A percentile compares a stretch with the other conserved stretches of the same genome.
Evolutionary conservation across 1,140 invertebrate genomes (phyloP).

Genomic region (Acromyrmex heyeri): DNA sequence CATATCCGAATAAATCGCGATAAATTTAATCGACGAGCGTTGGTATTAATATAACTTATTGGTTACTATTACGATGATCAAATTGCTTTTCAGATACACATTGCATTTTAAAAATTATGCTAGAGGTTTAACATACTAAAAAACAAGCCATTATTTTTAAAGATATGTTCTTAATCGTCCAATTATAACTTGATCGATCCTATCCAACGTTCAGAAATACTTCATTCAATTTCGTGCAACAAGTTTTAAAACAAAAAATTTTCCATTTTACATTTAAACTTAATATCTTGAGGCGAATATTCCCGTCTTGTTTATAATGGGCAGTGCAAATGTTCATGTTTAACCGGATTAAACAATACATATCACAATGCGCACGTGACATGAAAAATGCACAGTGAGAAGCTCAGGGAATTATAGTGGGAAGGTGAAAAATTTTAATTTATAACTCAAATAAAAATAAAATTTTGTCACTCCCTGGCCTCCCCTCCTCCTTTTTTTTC

Average conservation of each 20-base stretch:
- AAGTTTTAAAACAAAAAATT: conserved; percentile 1
- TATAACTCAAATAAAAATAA: conserved; percentile 51
- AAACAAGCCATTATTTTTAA: neutral
- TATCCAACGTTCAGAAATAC: neutral
- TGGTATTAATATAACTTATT: neutral
- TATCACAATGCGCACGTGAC: neutral
- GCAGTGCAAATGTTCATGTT: conserved; percentile 40
- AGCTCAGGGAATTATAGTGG: conserved; percentile 22
- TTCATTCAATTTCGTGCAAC: neutral
- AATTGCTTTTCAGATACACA: conserved; percentile 24
- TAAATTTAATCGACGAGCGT: conserved; percentile 44
- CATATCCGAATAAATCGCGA: conserved; percentile 49
- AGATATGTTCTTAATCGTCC: neutral
- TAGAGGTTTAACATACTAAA: neutral
- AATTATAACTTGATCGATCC: neutral
- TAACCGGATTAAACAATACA: conserved; percentile 54
- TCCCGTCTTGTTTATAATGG: conserved; percentile 8
- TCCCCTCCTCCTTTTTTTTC: neutral
- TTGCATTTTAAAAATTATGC: conserved; percentile 24
- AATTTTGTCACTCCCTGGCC: conserved; percentile 16
- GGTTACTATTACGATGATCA: conserved; percentile 25
- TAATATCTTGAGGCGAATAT: conserved; percentile 18
- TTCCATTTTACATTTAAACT: conserved; percentile 3
- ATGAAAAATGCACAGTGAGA: conserved; percentile 28
- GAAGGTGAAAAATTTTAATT: conserved; percentile 46